Evolutionary conservation across 2,888 invertebrate genomes (phyloP), one percentile per base, ranked within the genome.

Genomic region (Perizoma flavofasciatum): DNA sequence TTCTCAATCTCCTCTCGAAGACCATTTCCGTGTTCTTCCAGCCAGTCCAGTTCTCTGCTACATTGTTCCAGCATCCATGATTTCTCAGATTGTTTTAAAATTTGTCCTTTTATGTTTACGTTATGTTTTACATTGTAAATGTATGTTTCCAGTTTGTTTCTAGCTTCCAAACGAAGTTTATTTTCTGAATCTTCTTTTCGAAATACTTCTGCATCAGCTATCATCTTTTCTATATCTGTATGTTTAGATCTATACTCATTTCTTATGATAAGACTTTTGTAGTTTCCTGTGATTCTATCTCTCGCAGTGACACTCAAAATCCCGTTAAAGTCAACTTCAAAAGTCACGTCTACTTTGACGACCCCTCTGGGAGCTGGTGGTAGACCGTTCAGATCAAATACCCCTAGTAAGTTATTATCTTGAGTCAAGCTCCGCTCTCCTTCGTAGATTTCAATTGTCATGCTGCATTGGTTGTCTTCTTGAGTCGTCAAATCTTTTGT

Each of bases 401-500:
- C 77, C 3, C 88, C 89, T 4, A 89, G 62, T 11, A 87, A 61
- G 66, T 84, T 83, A 56, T 89, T 89, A 65, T 89, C 82, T 70
- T 77, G 81, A 0, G 88, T 87, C 32, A 89, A 63, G 8, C 75
- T 70, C 7, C 89, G 69, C 67, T 89, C 89, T 0, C 89, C 89
- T 73, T 89, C 88, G 40, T 82, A 89, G 6, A 89, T 74, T 64
- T 88, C 86, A 34, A 89, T 88, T 0, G 83, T 84, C 84, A 89
- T 85, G 8, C 73, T 71, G 33, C 65, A 78, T 70, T 88, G 88
- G 57, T 87, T 78, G 55, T 89, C 87, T n/a, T 85, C 83, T 58
- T 82, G 51, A 0, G 89, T 88, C 0, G 87, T 85, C 1, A 89
- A 65, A 51, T 86, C 86, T 81, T 81, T 86, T 52, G 82, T 83